Evolutionary conservation across 2,797 vertebrate genomes (phyloP), one percentile per base, ranked within the genome.

Genomic region (Tinamus major): DNA sequence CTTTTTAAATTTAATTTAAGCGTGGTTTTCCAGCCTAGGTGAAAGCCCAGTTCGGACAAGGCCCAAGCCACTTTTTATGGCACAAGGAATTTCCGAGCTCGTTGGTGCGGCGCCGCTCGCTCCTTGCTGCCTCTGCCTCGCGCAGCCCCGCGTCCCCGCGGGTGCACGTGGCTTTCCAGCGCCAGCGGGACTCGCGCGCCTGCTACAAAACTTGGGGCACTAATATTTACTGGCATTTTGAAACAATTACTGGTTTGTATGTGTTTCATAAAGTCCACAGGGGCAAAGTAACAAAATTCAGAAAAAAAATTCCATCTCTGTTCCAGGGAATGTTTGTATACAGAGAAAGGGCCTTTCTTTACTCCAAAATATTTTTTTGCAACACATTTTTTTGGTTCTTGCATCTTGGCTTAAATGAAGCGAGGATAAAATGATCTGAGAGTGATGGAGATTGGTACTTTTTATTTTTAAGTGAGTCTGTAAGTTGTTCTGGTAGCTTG

Each of bases 1-100:
- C 8, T 5, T 82, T 93, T 95, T 81, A 88, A 64, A 86, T 88
- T 95, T 91, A 95, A 95, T 96, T 96, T 91, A 86, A 94, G 62
- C 56, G 63, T 77, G 70, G 64, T 46, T 95, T 88, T 93, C 82
- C 67, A 77, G 19, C 92, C 74, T 37, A 29, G 78, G 85, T 79
- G 67, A 74, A 93, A 95, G 61, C 89, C 61, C 71, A 68, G 82
- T 85, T 95, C 83, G 92, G 94, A 46, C 74, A 86, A 64, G 70
- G 93, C 94, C 53, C 29, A 11, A 81, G 85, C 91, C 49, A 46
- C 29, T 90, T 83, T 86, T 80, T 79, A 31, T 67, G 67, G 91
- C 90, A 35, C 68, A 23, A 58, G 72, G 87, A 65, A 92, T 90
- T 70, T 35, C 56, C 0, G 0, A 12, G 48, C 48, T 49, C 4